Evolutionary conservation across 2,113 vertebrate species (phyloP), one percentile per base, ranked within the genome.

Genomic region (Muntiacus reevesi): DNA sequence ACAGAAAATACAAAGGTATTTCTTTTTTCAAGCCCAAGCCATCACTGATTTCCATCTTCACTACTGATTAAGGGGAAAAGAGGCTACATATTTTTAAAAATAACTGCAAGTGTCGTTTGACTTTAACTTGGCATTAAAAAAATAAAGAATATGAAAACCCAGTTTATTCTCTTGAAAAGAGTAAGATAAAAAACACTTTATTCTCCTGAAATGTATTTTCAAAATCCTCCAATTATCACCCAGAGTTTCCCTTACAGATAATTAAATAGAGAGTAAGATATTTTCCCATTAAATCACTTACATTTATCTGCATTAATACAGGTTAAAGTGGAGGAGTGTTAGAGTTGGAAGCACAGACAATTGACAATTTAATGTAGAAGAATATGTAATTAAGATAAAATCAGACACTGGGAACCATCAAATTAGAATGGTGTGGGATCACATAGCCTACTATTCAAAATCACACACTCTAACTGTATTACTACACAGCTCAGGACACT

Each of bases 101-200:
- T 52, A 64, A 81, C 23, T n/a, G 30, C 52, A 67, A 90, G 25
- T 76, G 9, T 84, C 83, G 76, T 89, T 94, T 94, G 78, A 84
- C 19, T 91, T 87, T n/a, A 94, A 67, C n/a, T 76, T 86, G 43
- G 43, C 30, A 23, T 47, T 79, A 9, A 91, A 93, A 95, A 93
- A 91, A 85, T 67, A 86, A 91, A 81, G 25, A 45, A 43, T 43
- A 91, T 87, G 79, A 95, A 96, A 93, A 57, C 6, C 17, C 36
- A 87, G 50, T 93, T 91, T 62, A 91, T 45, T 85, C 54, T 95
- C 36, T 60, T 94, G 15, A 90, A 96, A 95, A 93, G 13, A 92
- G 64, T 76, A 92, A 92, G 40, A 82, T 30, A 74, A 79, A 96
- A 93, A 50, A 7, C 6, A 85, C 23, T 67, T n/a, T 76, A 89